Base-by-base conservation (phyloP, 2,888 invertebrate species). In the Dimorphilus gyrociliatus region DNA sequence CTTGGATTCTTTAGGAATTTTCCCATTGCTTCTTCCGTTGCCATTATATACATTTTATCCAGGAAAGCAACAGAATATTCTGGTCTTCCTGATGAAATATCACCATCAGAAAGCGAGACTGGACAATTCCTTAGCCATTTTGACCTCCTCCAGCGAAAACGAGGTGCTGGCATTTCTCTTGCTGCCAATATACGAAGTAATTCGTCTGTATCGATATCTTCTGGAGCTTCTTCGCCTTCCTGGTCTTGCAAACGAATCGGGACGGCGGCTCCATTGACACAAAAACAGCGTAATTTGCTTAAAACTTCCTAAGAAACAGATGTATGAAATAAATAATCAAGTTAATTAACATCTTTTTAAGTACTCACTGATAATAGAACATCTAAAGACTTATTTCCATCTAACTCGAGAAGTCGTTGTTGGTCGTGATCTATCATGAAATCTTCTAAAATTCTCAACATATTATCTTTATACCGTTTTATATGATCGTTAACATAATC, bases 391-490 rank as follows among this genome's bases (percentile, higher is more conserved):
- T 56, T 51, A 41, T 61, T 63, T 10, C 46, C 53, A 46, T 62
- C 60, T 37, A 62, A 35, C 31, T 62, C 59, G 17, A 62, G 47
- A 7, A 62, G 40, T 36, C 49, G 52, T 35, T 59, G 55, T 33
- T 58, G 60, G 32, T 59, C 54, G 42, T 60, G 57, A 30, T 59
- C 57, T 2, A 51, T 56, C 51, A 62, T 60, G 36, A 58, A 58
- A 37, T 62, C 60, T 53, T 62, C 60, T 8, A 61, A 34, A 5
- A 59, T 44, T 12, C 55, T 34, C n/a, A 60, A 48, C 41, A 55
- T 42, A 30, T 53, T 52, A 30, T 39, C 44, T 38, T 54, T 55
- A 40, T 49, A 61, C 25, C 46, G 47, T 33, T 41, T 38, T 25
- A 61, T 48, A 30, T 50, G 46, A 13, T 47, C 46, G 27, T 41